Base-by-base conservation (phyloP, 2,888 invertebrate genomes). In the Zhuqinia jingwanae region DNA sequence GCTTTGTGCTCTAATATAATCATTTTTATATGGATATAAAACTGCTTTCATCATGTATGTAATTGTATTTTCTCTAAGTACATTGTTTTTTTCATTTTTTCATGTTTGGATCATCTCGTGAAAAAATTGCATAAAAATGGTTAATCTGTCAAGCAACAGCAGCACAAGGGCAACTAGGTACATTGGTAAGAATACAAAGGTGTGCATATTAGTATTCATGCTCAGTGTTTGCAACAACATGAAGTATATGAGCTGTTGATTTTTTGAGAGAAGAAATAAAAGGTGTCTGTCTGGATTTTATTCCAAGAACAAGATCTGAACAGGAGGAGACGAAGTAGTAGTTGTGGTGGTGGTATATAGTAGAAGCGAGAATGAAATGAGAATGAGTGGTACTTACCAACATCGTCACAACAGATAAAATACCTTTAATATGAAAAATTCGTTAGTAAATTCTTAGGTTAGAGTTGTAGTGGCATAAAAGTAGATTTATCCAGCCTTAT, bases 121-220 rank as follows among this genome's bases (percentile, higher is more conserved):
- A 78, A 56, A 80, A 70, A 56, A 81, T 47, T 70, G 70, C 80
- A 68, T 68, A 80, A 58, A n/a, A 58, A 58, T 58, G 13, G 53
- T 53, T 76, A n/a, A 36, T n/a, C 63, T 63, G n/a, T 30, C 2
- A n/a, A 8, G n/a, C 15, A 17, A 56, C 8, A 10, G 1, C 8
- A 30, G n/a, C 11, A 30, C 15, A 30, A 15, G 63, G 30, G 30
- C 27, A 63, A 63, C n/a, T 27, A 2, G 30, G 30, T 63, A n/a
- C n/a, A n/a, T n/a, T n/a, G n/a, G n/a, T n/a, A n/a, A n/a, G 27
- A 63, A 60, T 60, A 17, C 15, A 25, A 45, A 63, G 60, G 47
- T 78, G 47, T 20, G 27, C 47, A 30, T 15, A 30, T 63, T 30
- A 63, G 63, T 63, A 30, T 63, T 63, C 27, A 30, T 15, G 30